A percentile compares a stretch with the other conserved stretches of the same genome.
phyloP scores from a whole-genome alignment of 2,797 vertebrate species.

The Phaenicophaeus curvirostris region DNA sequence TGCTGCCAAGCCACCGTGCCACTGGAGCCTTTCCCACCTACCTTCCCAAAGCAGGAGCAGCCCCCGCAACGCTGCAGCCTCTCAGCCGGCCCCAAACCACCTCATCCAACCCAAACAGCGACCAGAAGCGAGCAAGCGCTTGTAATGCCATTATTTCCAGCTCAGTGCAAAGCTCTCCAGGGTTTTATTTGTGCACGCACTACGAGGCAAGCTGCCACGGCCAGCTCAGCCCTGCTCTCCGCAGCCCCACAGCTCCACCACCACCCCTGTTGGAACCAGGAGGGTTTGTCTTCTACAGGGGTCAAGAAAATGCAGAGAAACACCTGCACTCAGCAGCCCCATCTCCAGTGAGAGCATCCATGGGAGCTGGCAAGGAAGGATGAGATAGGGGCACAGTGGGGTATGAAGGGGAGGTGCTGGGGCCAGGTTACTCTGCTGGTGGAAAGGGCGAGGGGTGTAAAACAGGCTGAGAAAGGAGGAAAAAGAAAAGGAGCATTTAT shows the following conservation, averaged over 20 bases:
- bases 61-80: neutral
- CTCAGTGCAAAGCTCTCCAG: neutral
- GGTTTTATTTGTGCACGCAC: neutral
- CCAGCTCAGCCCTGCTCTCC: neutral
- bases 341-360: neutral
- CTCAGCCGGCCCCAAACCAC: neutral
- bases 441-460: neutral
- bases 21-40: neutral
- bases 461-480: neutral
- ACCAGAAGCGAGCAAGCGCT: neutral
- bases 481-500: neutral
- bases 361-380: neutral
- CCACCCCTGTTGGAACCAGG: neutral
- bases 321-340: neutral
- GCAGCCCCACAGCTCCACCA: neutral
- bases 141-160: slow-evolving; percentile 52
- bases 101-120: neutral
- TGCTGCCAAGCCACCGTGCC: accelerated
- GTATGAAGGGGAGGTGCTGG: neutral
- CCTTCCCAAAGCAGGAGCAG: neutral
- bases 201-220: neutral
- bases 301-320: neutral
- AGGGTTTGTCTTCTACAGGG: neutral
- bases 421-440: accelerated
- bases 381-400: accelerated